Conservation (phyloP, 2,797 vertebrate genomes). For the Telmatherina bonti region DNA sequence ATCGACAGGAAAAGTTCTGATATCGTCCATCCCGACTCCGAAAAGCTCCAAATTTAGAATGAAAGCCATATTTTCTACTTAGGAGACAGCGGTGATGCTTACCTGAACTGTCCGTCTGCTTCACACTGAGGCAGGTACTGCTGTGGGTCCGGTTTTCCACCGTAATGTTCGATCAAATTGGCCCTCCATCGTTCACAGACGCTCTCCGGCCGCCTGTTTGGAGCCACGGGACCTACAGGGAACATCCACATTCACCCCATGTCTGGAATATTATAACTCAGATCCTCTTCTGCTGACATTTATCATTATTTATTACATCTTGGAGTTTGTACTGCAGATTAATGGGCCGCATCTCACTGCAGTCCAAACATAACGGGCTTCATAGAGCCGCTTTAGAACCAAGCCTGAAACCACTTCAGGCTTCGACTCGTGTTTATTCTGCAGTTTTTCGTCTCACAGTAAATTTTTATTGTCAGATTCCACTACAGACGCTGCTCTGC, state of each 20-base stretch:
- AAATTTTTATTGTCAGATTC: slow-evolving; percentile 14
- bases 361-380: slow-evolving; percentile 63
- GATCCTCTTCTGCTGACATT: background rate
- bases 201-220: slow-evolving; percentile 73
- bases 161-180: slow-evolving; percentile 83
- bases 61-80: too few species aligned
- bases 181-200: slow-evolving; percentile 85
- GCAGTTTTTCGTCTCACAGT: slow-evolving; percentile 7
- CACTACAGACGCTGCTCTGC: slow-evolving; percentile 2
- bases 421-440: slow-evolving; percentile 57
- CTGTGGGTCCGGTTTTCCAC: slow-evolving; percentile 74
- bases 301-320: background rate
- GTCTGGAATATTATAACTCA: background rate
- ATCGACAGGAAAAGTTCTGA: too few species aligned
- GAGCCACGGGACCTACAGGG: slow-evolving; percentile 32
- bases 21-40: too few species aligned
- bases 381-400: slow-evolving; percentile 53
- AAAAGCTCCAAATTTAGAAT: too few species aligned
- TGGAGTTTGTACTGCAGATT: slow-evolving; percentile 27
- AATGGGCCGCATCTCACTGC: slow-evolving; percentile 34
- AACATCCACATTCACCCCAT: background rate
- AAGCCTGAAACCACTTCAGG: slow-evolving; percentile 63
- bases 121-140: slow-evolving; percentile 86
- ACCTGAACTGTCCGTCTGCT: slow-evolving; percentile 81
- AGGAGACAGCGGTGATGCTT: background rate